Conservation (phyloP, 2,888 invertebrate species). For the Boloria euphrosyne region DNA sequence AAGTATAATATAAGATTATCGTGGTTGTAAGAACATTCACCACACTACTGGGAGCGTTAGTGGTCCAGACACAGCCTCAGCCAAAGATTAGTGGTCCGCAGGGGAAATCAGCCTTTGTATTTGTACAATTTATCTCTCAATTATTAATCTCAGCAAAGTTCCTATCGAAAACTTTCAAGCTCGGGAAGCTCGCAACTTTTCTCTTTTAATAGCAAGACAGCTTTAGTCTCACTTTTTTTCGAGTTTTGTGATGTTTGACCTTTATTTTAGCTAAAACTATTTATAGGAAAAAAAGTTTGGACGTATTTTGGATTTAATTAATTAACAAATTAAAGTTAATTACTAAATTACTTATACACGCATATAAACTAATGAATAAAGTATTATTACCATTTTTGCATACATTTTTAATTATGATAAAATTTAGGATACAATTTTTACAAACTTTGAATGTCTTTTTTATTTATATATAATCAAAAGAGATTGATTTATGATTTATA, state of each 20-base stretch:
- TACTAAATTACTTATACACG: no score
- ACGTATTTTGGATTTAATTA: no score
- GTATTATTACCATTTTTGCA: no score
- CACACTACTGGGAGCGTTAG: slow-evolving; percentile 2
- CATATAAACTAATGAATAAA: no score
- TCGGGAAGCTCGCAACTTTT: not conserved
- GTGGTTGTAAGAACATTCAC: slow-evolving; percentile 1
- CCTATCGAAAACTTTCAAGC: not conserved
- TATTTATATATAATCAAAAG: no score
- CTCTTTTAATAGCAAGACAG: not conserved
- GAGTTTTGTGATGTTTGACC: not conserved
- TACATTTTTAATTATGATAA: no score
- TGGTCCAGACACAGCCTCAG: slow-evolving; percentile 3
- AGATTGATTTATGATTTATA: no score
- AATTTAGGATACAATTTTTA: no score
- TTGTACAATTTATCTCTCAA: slow-evolving; percentile 20
- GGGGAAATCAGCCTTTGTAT: slow-evolving; percentile 26
- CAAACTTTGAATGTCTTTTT: no score
- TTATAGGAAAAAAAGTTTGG: not conserved
- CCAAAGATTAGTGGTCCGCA: slow-evolving; percentile 24
- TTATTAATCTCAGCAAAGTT: slow-evolving; percentile 17
- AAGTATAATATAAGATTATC: no score
- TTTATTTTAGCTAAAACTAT: not conserved
- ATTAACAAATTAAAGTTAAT: no score
- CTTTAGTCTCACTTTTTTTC: not conserved